phyloP scores from a whole-genome alignment of 1,140 invertebrate genomes.

The Penaeus japonicus region DNA sequence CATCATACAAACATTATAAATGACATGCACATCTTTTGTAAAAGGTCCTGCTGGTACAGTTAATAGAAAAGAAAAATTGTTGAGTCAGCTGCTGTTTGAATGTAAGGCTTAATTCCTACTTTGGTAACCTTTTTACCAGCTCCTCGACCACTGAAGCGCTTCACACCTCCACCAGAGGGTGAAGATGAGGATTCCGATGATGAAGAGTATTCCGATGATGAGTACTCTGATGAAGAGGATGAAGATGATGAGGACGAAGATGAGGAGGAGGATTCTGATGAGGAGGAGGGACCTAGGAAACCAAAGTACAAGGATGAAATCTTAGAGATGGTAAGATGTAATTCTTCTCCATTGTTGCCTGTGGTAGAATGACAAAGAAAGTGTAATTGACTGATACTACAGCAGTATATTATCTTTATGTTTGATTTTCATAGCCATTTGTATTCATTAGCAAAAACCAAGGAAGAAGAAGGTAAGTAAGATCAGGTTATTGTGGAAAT shows the following conservation, averaged over 20 bases:
- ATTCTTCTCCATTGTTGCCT: constrained; percentile 52
- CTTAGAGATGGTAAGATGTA: constrained; percentile 69
- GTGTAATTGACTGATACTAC: no score
- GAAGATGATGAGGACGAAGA: constrained; percentile 59
- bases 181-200: constrained; percentile 64
- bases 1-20: no score
- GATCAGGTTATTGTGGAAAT: no score
- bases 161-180: constrained; percentile 85
- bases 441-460: no score
- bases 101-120: neutral
- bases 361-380: no score
- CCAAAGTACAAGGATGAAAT: constrained; percentile 69
- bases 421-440: no score
- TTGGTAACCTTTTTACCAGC: constrained; percentile 63
- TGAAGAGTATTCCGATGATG: constrained; percentile 59
- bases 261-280: constrained; percentile 65
- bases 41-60: neutral
- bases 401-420: no score
- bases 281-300: constrained; percentile 65
- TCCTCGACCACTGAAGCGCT: constrained; percentile 84
- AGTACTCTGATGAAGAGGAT: constrained; percentile 59
- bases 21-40: neutral
- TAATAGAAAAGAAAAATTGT: neutral
- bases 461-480: no score
- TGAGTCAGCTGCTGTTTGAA: neutral